Evolutionary conservation across 2,888 invertebrate genomes (phyloP).

Genomic region (Resseliella maxima): DNA sequence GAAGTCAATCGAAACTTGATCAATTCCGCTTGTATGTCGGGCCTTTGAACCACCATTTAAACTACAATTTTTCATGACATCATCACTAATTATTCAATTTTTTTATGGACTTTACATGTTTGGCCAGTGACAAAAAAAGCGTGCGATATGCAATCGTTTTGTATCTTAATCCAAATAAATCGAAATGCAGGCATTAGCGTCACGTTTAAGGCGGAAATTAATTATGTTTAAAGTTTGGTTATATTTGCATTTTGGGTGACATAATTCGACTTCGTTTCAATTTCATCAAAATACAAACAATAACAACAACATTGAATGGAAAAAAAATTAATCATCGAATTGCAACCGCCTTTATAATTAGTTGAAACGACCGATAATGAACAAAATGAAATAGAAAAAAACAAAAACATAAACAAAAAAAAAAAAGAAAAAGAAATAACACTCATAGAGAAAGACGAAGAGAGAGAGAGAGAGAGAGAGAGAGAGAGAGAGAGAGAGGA

Average conservation of each 20-base stretch:
- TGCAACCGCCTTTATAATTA: slow-evolving; percentile 47
- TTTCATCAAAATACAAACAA: slow-evolving; percentile 44
- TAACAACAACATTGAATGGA: too few relatives aligned
- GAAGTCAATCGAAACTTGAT: slow-evolving; percentile 13
- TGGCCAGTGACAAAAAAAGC: not conserved
- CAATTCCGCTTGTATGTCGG: not conserved
- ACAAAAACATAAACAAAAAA: not conserved
- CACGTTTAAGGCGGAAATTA: slow-evolving; percentile 47
- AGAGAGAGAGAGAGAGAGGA: not conserved
- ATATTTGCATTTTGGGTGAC: slow-evolving; percentile 54
- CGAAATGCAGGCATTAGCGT: slow-evolving; percentile 24
- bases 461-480: not conserved
- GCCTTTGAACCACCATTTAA: not conserved
- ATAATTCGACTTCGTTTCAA: slow-evolving; percentile 49
- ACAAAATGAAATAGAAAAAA: not conserved
- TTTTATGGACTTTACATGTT: not conserved
- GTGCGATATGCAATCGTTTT: not conserved
- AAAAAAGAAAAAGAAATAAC: not conserved
- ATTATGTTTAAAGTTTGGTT: slow-evolving; percentile 49
- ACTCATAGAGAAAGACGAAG: not conserved
- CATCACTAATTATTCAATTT: slow-evolving; percentile 11
- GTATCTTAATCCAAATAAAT: slow-evolving; percentile 22
- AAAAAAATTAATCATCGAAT: slow-evolving; percentile 46
- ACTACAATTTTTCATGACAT: not conserved
- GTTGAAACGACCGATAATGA: slow-evolving; percentile 41